These are phyloP conservation scores for Centrocercus urophasianus DNA, from an alignment of 2,113 vertebrate species.

Conservation along the genomic window DNA sequence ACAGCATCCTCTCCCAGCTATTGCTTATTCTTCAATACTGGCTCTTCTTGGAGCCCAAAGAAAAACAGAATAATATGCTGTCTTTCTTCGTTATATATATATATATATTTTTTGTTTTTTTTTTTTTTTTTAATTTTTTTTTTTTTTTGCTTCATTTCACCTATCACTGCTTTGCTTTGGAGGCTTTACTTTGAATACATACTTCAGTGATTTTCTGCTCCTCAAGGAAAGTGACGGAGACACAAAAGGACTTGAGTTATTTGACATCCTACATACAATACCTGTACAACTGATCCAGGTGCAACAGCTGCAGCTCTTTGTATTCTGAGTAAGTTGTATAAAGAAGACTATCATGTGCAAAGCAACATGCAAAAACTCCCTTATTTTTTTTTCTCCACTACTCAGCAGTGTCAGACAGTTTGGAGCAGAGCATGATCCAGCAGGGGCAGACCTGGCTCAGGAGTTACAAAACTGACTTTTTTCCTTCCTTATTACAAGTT, in stretches of 20 bases:
- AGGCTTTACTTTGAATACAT: not conserved
- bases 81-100: not conserved
- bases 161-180: not conserved
- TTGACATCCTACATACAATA: not conserved
- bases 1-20: not conserved
- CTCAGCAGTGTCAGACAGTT: not conserved
- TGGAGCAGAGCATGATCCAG: not conserved
- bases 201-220: not conserved
- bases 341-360: not conserved
- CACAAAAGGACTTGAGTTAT: accelerated
- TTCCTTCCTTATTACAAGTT: not conserved
- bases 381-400: not conserved
- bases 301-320: not conserved
- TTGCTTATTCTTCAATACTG: not conserved
- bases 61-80: not conserved
- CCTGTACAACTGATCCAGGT: not conserved
- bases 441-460: not conserved
- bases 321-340: not conserved
- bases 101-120: no score
- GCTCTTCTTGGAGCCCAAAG: not conserved
- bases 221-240: not conserved
- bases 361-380: not conserved
- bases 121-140: no score
- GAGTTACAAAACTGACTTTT: not conserved
- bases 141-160: not conserved